Percentiles rank a stretch among this genome's conserved stretches.
Conservation (phyloP, 2,888 invertebrate species). For the Cerastis leucographa region DNA sequence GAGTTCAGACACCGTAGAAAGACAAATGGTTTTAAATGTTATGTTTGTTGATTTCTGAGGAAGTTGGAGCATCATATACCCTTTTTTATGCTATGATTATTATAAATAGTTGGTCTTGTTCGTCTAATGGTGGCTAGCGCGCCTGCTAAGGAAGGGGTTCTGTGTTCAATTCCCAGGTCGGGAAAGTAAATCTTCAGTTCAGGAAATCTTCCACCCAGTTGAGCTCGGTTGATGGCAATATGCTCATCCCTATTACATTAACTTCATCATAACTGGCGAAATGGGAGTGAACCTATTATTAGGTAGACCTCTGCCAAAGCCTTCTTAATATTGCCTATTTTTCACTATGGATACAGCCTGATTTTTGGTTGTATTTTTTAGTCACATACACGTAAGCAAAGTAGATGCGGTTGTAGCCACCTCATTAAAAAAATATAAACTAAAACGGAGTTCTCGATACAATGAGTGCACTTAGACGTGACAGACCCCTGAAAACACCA, state of each 20-base stretch:
- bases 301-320: neutral
- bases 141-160: neutral
- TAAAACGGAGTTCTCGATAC: neutral
- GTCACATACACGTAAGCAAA: neutral
- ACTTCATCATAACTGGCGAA: neutral
- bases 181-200: too few relatives aligned
- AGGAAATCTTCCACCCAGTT: neutral
- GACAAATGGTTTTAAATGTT: slow-evolving; percentile 13
- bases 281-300: neutral
- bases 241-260: neutral
- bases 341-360: neutral
- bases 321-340: neutral
- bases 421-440: neutral
- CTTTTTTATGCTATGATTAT: neutral
- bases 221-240: neutral
- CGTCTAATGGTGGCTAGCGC: neutral
- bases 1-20: slow-evolving; percentile 4
- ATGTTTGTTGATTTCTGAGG: neutral
- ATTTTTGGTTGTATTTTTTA: neutral
- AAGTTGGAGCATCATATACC: neutral
- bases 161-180: neutral
- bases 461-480: neutral
- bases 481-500: neutral
- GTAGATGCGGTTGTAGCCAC: neutral
- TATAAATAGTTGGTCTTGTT: neutral